A percentile compares a stretch with the other conserved stretches of the same genome.
These are phyloP conservation scores for Eptesicus fuscus DNA, from an alignment of 2,113 vertebrate genomes.

Conservation along the genomic window DNA sequence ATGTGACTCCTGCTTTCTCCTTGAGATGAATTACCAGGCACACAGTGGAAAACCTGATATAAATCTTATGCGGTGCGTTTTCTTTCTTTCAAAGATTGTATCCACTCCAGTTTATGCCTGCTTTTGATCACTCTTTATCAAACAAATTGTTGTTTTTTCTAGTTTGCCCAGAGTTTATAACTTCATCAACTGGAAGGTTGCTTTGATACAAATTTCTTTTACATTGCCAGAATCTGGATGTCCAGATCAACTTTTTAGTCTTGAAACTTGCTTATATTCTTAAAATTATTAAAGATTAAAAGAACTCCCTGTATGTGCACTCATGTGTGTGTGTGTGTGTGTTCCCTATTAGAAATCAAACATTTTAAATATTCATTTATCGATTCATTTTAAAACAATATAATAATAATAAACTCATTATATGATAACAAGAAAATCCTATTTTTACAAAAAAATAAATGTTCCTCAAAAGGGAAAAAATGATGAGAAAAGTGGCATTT, in stretches of 20 bases:
- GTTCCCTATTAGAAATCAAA: not conserved
- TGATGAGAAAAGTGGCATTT: not conserved
- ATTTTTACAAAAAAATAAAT: not conserved
- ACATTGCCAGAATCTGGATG: not conserved
- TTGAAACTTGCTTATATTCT: not conserved
- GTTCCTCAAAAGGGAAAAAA: not conserved
- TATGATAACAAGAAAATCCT: not conserved
- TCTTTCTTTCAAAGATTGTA: not conserved
- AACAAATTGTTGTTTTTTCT: not conserved
- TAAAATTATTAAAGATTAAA: not conserved
- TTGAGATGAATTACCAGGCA: not conserved
- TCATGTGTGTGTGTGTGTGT: not conserved
- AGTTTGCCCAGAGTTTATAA: not conserved
- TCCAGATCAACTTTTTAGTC: not conserved
- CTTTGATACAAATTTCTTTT: not conserved
- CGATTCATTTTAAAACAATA: not conserved
- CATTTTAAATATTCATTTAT: not conserved
- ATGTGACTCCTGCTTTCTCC: not conserved
- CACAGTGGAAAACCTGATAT: not conserved
- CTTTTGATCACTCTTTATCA: not conserved
- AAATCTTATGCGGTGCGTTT: not conserved
- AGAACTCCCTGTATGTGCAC: not conserved
- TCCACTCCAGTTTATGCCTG: slow-evolving; percentile 1
- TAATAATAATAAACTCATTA: not conserved
- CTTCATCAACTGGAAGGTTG: not conserved